Base-by-base conservation (phyloP, 2,888 invertebrate species). In the Neocrepidodera transversa region DNA sequence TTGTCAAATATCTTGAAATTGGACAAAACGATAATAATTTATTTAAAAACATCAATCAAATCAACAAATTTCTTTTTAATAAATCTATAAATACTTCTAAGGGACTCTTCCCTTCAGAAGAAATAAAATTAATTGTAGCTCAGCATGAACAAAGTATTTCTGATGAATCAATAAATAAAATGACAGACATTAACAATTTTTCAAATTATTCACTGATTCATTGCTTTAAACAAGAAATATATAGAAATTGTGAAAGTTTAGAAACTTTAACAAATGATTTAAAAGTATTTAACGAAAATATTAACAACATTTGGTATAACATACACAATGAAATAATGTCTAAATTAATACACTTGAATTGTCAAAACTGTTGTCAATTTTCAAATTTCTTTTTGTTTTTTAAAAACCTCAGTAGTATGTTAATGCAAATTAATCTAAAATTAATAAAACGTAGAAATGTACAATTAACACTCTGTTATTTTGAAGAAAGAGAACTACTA, bases 271-370 rank as follows among this genome's bases (percentile, higher is more conserved):
- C 30, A 13, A 49, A 58, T n/a, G 38, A 23, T 20, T 11, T 66
- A 17, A 64, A 66, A 58, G 58, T 66, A 2, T 64, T 58, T 36
- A 49, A 64, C 14, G 17, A 20, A n/a, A 47, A 60, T 32, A 56
- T 51, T 11, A 63, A 64, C 52, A 47, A 62, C 8, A 60, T 63
- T 14, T 72, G 72, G 72, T 60, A 38, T 17, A 45, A 43, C 13
- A 61, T 70, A 45, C 64, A 64, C 53, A 55, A 48, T 43, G 58
- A 47, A 20, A 54, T 69, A 30, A 51, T 66, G 14, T 30, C 30
- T 7, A 49, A 53, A 48, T 38, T 64, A 20, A 30, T 28, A 11
- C 36, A 56, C 32, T 35, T 59, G 3, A 11, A 51, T 16, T 65
- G 63, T 55, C 35, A 11, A 16, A 20, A 36, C 18, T 13, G 11